Evolutionary conservation across 2,888 invertebrate species (phyloP).

Genomic region (Phyllotreta cruciferae): DNA sequence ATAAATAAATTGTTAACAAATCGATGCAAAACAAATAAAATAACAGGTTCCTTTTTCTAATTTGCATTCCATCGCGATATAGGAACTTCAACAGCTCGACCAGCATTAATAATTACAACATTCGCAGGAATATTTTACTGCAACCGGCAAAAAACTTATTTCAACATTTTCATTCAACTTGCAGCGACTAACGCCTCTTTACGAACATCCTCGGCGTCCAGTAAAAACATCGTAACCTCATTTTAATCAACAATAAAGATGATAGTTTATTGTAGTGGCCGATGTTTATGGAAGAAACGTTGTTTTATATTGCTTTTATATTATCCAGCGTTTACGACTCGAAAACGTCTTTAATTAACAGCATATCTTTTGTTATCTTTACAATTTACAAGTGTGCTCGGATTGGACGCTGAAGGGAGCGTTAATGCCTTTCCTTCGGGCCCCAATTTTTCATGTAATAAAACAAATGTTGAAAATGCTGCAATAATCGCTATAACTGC

Average conservation of each 20-base stretch:
- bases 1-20: no score
- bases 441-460: no score
- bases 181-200: conserved; percentile 6
- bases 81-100: no score
- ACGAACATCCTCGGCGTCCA: conserved; percentile 34
- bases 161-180: conserved; percentile 1
- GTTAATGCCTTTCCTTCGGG: background rate
- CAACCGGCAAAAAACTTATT: background rate
- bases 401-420: conserved; percentile 22
- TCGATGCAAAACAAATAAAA: no score
- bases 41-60: no score
- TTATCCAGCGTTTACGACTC: conserved; percentile 39
- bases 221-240: conserved; percentile 51
- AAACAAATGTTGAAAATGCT: no score
- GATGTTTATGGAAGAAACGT: conserved; percentile 42
- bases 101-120: no score
- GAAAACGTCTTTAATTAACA: conserved; percentile 41
- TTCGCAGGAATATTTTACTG: no score
- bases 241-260: conserved; percentile 57
- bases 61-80: no score
- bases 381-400: conserved; percentile 28
- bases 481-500: no score
- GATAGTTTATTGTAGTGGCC: conserved; percentile 39
- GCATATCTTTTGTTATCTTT: conserved; percentile 43
- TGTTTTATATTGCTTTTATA: conserved; percentile 41